A percentile compares a stretch with the other conserved stretches of the same genome.
These are phyloP conservation scores for Ceratosolen solmsi DNA, from an alignment of 1,140 invertebrate genomes.

Conservation along the genomic window DNA sequence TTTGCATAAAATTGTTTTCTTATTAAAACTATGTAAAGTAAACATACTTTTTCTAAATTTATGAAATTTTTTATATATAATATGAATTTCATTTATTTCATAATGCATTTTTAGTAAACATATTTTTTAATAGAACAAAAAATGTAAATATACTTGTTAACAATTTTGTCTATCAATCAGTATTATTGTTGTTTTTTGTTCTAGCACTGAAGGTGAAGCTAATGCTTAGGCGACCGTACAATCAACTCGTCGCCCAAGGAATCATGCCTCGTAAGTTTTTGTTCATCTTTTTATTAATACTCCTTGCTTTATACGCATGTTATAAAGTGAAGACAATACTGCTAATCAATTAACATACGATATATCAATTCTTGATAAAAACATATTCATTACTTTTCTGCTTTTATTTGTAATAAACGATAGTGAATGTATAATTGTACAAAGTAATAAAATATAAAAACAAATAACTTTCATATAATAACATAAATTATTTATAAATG, in stretches of 20 bases:
- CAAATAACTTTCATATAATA: no score
- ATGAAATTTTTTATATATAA: not conserved
- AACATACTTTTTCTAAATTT: not conserved
- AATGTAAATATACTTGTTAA: no score
- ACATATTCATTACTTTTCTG: no score
- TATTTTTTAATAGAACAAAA: no score
- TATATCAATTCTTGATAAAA: no score
- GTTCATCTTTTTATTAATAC: not conserved
- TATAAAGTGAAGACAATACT: no score
- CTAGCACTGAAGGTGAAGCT: constrained; percentile 97
- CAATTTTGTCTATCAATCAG: constrained; percentile 2
- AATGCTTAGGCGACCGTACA: constrained; percentile 93
- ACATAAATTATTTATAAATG: no score
- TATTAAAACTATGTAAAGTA: not conserved
- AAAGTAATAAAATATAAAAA: no score
- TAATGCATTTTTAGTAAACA: no score
- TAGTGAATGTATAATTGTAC: no score
- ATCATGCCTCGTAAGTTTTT: constrained; percentile 97
- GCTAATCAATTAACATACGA: no score
- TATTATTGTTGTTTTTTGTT: constrained; percentile 71
- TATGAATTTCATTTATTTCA: not conserved
- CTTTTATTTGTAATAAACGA: no score
- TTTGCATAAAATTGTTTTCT: not conserved
- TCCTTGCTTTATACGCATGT: not conserved
- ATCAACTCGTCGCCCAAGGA: constrained; percentile 96